These are phyloP conservation scores for Rattus rattus DNA, from an alignment of 2,113 vertebrate genomes.

Conservation along the genomic window DNA sequence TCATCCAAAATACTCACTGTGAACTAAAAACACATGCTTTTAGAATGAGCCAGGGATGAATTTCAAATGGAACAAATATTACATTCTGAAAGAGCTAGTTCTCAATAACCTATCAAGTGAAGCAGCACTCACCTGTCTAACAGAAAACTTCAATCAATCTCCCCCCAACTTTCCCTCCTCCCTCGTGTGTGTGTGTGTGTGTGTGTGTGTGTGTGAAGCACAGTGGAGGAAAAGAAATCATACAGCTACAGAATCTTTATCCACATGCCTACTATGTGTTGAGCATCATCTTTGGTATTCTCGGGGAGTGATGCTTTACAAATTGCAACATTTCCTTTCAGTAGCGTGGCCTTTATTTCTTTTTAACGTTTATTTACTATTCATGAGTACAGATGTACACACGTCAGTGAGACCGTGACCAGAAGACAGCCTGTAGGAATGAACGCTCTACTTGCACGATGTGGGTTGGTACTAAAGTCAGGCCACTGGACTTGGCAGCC, in stretches of 20 bases:
- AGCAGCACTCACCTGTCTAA: not conserved
- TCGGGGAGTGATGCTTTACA: not conserved
- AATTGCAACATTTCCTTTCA: not conserved
- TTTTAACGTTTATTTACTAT: not conserved
- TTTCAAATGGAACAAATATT: not conserved
- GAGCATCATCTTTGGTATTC: not conserved
- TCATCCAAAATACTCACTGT: conserved; percentile 86
- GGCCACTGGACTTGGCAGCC: not conserved
- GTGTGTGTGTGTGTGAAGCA: not conserved
- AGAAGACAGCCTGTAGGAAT: not conserved
- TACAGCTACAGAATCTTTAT: not conserved
- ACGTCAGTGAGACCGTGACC: too few relatives aligned
- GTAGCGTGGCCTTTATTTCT: not conserved
- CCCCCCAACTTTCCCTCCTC: too few relatives aligned
- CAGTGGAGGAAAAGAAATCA: not conserved
- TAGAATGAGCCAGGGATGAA: conserved; percentile 81
- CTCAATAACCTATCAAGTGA: conserved; percentile 16
- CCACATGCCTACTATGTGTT: not conserved
- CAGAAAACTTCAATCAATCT: not conserved
- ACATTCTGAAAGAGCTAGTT: conserved; percentile 13
- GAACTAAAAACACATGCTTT: conserved; percentile 88
- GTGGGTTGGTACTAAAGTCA: not conserved
- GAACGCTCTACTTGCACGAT: not conserved
- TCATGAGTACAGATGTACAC: too few relatives aligned
- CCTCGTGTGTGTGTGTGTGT: not conserved